Evolutionary conservation across 2,888 invertebrate species (phyloP).

Genomic region (Pilophorus perplexus): DNA sequence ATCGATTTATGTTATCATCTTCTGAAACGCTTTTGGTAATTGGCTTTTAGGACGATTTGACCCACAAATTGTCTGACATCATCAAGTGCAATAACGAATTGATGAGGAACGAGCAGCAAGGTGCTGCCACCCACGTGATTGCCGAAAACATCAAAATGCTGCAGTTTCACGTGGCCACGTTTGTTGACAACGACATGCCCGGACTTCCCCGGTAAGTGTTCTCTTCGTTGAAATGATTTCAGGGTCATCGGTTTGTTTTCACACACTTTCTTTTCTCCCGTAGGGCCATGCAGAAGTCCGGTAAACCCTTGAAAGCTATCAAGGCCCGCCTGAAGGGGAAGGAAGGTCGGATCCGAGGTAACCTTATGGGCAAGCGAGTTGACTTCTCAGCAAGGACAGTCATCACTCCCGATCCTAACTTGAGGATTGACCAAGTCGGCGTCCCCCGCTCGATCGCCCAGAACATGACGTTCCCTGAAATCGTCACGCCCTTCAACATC

Average conservation of each 20-base stretch:
- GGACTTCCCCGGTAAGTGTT: conserved; percentile 76
- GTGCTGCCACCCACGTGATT: conserved; percentile 96
- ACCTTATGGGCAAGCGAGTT: conserved; percentile 99
- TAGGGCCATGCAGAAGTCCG: conserved; percentile 97
- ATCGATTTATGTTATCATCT: too few relatives aligned
- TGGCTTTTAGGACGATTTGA: conserved; percentile 77
- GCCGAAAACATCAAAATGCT: conserved; percentile 95
- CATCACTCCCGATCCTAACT: conserved; percentile 93
- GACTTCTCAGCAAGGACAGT: conserved; percentile 99
- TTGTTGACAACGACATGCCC: conserved; percentile 98
- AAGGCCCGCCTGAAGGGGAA: conserved; percentile 96
- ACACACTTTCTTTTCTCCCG: conserved; percentile 26
- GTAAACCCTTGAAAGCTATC: conserved; percentile 95
- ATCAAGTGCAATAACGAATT: conserved; percentile 97
- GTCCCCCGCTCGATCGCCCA: conserved; percentile 98
- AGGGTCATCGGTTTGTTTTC: background rate
- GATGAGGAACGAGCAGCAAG: conserved; percentile 89
- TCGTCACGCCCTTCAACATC: conserved; percentile 98
- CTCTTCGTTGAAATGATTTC: background rate
- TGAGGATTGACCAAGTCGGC: conserved; percentile 90
- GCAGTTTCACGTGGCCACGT: conserved; percentile 97
- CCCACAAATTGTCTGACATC: conserved; percentile 97
- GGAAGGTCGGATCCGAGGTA: conserved; percentile 98
- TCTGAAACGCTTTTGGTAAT: background rate
- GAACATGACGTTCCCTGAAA: conserved; percentile 97